These are phyloP conservation scores for Rhineura floridana DNA, from an alignment of 2,113 vertebrate genomes.

Conservation along the genomic window DNA sequence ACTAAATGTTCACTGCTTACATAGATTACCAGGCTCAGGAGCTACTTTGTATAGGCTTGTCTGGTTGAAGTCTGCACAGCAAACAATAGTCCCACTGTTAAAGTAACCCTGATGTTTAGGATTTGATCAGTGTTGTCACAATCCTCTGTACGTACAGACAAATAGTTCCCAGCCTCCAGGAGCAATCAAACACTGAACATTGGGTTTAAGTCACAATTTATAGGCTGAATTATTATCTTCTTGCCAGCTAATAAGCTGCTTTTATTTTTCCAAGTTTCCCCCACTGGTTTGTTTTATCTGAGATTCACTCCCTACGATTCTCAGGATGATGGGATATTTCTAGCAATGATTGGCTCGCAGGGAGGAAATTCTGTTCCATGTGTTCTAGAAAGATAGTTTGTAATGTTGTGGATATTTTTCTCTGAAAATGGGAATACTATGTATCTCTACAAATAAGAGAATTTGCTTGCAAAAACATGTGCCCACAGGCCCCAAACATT, in stretches of 20 bases:
- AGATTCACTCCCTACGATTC: background rate
- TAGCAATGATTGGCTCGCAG: background rate
- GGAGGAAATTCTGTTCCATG: background rate
- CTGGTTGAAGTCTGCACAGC: background rate
- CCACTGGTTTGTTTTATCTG: background rate
- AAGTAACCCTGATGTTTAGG: background rate
- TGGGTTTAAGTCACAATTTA: background rate
- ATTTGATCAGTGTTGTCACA: background rate
- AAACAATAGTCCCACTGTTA: background rate
- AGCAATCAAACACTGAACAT: background rate
- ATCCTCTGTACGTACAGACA: background rate
- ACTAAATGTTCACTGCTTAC: background rate
- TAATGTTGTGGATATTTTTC: background rate
- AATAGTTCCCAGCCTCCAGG: background rate
- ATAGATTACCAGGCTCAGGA: background rate
- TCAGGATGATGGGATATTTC: background rate
- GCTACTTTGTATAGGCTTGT: background rate
- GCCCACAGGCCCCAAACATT: too few relatives aligned
- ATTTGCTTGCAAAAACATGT: background rate
- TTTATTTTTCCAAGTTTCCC: background rate
- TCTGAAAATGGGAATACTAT: background rate
- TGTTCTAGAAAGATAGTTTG: background rate
- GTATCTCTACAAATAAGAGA: background rate
- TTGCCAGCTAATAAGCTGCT: background rate
- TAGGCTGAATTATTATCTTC: background rate